Conservation (phyloP, 2,113 vertebrate genomes). For the Pimephales promelas region DNA sequence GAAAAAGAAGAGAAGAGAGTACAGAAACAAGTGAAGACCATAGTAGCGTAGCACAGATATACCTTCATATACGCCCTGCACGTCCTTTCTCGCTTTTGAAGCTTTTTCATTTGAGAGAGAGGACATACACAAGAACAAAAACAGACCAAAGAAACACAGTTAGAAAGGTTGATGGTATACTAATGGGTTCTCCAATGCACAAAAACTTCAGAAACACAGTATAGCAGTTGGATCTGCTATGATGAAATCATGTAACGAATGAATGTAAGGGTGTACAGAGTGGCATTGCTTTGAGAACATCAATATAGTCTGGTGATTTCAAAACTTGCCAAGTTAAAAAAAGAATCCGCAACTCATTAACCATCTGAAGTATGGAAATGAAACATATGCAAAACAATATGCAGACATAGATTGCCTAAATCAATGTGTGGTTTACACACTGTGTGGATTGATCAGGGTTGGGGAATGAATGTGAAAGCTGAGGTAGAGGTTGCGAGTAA, state of each 20-base stretch:
- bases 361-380: neutral
- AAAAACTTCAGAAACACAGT: conserved; percentile 48
- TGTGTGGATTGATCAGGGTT: neutral
- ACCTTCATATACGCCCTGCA: conserved; percentile 95
- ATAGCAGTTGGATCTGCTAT: conserved; percentile 15
- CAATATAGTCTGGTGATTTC: neutral
- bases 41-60: conserved; percentile 65
- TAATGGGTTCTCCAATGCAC: conserved; percentile 39
- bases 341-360: neutral
- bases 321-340: conserved; percentile 1
- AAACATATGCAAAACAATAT: neutral
- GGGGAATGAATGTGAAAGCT: neutral
- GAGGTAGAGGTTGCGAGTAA: neutral
- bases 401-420: neutral
- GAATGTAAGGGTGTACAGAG: conserved; percentile 14
- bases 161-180: conserved; percentile 52
- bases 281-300: conserved; percentile 5
- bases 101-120: conserved; percentile 77
- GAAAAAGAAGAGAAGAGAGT: conserved; percentile 67
- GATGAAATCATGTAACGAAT: conserved; percentile 25
- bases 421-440: neutral
- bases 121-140: conserved; percentile 53
- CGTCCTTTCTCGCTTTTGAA: conserved; percentile 94
- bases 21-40: conserved; percentile 69
- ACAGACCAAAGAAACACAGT: conserved; percentile 59